Percentiles rank a stretch among this genome's conserved stretches.
Conservation (phyloP, 2,113 vertebrate species). For the Oreochromis tanganicae region DNA sequence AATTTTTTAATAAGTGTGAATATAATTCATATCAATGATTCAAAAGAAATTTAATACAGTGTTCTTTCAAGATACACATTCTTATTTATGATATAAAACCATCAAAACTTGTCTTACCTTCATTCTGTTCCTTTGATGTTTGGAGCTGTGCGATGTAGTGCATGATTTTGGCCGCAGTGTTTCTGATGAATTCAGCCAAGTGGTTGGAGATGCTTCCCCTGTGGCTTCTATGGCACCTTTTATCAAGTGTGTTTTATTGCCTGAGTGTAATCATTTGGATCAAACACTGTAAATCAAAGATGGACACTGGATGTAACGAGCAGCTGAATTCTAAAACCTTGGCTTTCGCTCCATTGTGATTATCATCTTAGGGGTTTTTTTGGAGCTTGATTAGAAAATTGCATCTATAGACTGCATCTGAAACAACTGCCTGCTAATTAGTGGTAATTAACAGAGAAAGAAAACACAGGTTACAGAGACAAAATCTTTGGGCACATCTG, state of each 20-base stretch:
- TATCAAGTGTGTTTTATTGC: background rate
- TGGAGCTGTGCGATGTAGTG: background rate
- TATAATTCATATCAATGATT: background rate
- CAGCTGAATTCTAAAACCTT: background rate
- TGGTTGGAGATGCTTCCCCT: background rate
- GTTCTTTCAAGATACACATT: background rate
- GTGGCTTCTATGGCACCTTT: background rate
- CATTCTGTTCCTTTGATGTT: background rate
- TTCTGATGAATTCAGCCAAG: background rate
- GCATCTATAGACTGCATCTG: background rate
- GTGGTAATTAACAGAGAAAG: background rate
- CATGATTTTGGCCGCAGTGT: background rate
- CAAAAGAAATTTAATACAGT: background rate
- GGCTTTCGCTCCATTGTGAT: background rate
- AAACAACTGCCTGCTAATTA: background rate
- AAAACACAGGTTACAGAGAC: background rate
- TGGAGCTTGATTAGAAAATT: background rate
- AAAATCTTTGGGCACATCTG: background rate
- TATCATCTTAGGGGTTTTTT: background rate
- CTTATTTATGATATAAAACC: fast-evolving
- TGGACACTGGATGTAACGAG: background rate
- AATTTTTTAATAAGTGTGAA: background rate
- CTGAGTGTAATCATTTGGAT: background rate
- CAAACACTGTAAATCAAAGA: background rate
- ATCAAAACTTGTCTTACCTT: background rate